Base-by-base conservation (phyloP, 2,113 vertebrate species). In the Lethenteron camtschaticum region DNA sequence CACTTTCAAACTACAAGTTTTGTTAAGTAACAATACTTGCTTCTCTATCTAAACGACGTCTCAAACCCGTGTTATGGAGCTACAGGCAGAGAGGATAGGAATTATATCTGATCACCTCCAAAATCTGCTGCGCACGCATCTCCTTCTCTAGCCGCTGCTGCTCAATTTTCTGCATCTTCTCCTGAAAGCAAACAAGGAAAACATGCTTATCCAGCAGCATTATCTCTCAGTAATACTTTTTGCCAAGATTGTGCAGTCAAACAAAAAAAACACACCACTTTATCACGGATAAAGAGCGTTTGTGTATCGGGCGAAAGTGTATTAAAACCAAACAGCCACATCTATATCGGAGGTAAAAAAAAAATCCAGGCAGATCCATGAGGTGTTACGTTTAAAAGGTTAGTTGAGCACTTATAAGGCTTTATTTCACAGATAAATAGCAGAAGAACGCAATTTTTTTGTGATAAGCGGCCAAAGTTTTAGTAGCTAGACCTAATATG, bases 91-190 rank as follows among this genome's bases (percentile, higher is more conserved):
- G 41, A 41, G 41, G 41, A 41, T 41, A 41, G 41, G 41, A 41
- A 41, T 41, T 41, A 41, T 41, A 41, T 41, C 41, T 41, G 41
- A 41, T 41, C 83, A 96, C 92, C 89, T 96, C 90, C 63, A 96
- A 81, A 81, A 94, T 89, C 78, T 94, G 90, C 78, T 96, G 92
- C 73, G 90, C 88, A 78, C 90, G 81, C 78, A 89, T 83, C 81
- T 96, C 90, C 78, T 92, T 96, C 81, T 96, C 88, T 82, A 88
- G 84, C 77, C 88, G 84, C 75, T 92, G 87, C 80, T 91, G 92
- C 79, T 96, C 88, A 79, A 94, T 91, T 79, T 89, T 85, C 77
- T 86, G 90, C 75, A 95, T 90, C 82, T 91, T 96, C 78, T 96
- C 90, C 92, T 96, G 78, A 74, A 58, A 56, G 68, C 9, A 71